Percentiles rank a stretch among this genome's conserved stretches.
Evolutionary conservation across 2,888 invertebrate genomes (phyloP).

Genomic region (Drosophila buzzatii): DNA sequence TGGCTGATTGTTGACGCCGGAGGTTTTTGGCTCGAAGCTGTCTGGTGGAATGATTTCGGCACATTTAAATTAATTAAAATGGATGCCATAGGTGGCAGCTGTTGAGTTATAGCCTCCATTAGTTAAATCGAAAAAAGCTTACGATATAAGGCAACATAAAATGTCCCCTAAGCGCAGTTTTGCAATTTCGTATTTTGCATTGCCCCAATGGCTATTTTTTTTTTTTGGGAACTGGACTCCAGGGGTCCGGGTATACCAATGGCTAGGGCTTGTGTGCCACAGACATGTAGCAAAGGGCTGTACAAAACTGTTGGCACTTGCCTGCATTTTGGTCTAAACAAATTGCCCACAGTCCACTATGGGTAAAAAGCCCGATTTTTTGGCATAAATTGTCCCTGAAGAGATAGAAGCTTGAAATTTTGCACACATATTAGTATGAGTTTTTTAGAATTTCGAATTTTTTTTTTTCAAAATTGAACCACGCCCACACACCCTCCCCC

Average conservation of each 20-base stretch:
- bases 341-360: slow-evolving; percentile 58
- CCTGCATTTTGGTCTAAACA: slow-evolving; percentile 48
- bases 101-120: slow-evolving; percentile 67
- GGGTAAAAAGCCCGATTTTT: too few relatives aligned
- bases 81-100: slow-evolving; percentile 22
- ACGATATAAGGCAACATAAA: slow-evolving; percentile 35
- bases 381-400: too few relatives aligned
- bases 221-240: slow-evolving; percentile 12
- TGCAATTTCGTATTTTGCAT: slow-evolving; percentile 8
- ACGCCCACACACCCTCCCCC: too few relatives aligned
- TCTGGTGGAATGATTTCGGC: slow-evolving; percentile 13
- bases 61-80: slow-evolving; percentile 65
- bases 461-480: too few relatives aligned
- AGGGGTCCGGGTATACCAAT: slow-evolving; percentile 19
- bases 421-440: too few relatives aligned
- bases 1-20: slow-evolving; percentile 17
- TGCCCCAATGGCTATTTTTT: slow-evolving; percentile 41
- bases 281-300: slow-evolving; percentile 36
- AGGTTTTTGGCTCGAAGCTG: slow-evolving; percentile 7
- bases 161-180: slow-evolving; percentile 17
- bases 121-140: slow-evolving; percentile 64
- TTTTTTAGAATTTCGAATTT: too few relatives aligned
- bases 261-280: slow-evolving; percentile 14
- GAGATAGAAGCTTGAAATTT: too few relatives aligned
- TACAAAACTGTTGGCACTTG: slow-evolving; percentile 59